These are phyloP conservation scores for Apotomis turbidana DNA, from an alignment of 2,888 invertebrate species.

Conservation along the genomic window DNA sequence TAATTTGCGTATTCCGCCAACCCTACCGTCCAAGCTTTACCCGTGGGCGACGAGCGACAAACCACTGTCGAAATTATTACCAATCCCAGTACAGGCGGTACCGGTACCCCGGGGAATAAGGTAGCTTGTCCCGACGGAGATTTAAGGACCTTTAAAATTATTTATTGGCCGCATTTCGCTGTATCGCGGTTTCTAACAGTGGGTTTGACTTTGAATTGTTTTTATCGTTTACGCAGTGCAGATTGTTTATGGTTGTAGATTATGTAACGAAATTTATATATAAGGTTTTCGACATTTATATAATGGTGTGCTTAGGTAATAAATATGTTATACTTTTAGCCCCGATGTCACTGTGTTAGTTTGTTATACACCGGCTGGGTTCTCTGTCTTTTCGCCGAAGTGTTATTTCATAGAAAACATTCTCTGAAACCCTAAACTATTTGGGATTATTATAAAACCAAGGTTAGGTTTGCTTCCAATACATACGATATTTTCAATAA, in stretches of 20 bases:
- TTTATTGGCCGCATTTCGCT: slow-evolving; percentile 34
- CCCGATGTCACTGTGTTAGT: too few species aligned
- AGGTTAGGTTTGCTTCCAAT: too few species aligned
- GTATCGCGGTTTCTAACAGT: slow-evolving; percentile 35
- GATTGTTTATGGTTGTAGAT: slow-evolving; percentile 11
- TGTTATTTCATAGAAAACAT: too few species aligned
- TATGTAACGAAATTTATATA: neutral
- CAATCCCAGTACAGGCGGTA: slow-evolving; percentile 8
- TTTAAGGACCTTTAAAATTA: slow-evolving; percentile 42
- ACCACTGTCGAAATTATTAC: slow-evolving; percentile 39
- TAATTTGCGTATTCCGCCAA: neutral
- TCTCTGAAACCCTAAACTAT: too few species aligned
- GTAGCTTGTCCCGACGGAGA: slow-evolving; percentile 38
- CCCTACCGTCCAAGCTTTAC: slow-evolving; percentile 14
- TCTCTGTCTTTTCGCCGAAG: too few species aligned
- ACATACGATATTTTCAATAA: too few species aligned
- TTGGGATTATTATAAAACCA: too few species aligned
- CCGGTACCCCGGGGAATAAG: slow-evolving; percentile 40
- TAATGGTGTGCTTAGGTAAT: too few species aligned
- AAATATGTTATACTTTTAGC: too few species aligned
- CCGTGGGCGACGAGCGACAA: slow-evolving; percentile 41
- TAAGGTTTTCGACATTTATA: too few species aligned
- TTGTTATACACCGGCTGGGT: too few species aligned
- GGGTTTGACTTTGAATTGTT: slow-evolving; percentile 33
- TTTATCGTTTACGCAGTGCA: slow-evolving; percentile 4